Conservation (phyloP, 2,888 invertebrate species). For the Chrysomela aeneicollis region DNA sequence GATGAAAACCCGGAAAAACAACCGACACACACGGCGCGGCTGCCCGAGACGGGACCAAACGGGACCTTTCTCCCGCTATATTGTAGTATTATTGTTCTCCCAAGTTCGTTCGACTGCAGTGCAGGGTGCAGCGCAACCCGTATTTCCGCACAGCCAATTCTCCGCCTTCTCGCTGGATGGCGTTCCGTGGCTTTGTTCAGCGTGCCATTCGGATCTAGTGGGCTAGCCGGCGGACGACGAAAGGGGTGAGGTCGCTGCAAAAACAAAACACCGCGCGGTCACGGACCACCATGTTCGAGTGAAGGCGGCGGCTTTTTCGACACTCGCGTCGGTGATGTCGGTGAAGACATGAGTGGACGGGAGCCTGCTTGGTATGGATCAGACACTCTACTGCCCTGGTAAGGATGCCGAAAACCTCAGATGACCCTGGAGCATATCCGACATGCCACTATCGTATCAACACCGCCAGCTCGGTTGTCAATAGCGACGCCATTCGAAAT, state of each 20-base stretch:
- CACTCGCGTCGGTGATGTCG: conserved; percentile 47
- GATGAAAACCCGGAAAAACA: too few relatives aligned
- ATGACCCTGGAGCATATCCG: not conserved
- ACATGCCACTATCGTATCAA: conserved; percentile 9
- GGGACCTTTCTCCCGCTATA: too few relatives aligned
- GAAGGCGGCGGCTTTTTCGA: conserved; percentile 9
- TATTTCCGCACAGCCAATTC: conserved; percentile 24
- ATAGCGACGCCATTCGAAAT: too few relatives aligned
- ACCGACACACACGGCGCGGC: too few relatives aligned
- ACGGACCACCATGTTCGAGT: conserved; percentile 15
- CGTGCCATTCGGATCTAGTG: conserved; percentile 43
- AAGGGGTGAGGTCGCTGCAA: conserved; percentile 53
- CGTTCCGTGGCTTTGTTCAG: conserved; percentile 51
- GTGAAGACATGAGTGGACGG: conserved; percentile 48
- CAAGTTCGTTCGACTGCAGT: conserved; percentile 12
- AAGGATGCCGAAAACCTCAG: conserved; percentile 45
- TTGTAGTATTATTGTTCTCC: too few relatives aligned
- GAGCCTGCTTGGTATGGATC: conserved; percentile 55
- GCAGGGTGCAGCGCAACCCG: conserved; percentile 18
- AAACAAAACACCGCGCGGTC: conserved; percentile 42
- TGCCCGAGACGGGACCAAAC: too few relatives aligned
- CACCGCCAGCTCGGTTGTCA: not conserved
- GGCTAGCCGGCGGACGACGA: conserved; percentile 52
- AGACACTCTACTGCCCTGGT: conserved; percentile 57
- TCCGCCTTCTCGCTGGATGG: conserved; percentile 47